A percentile compares a stretch with the other conserved stretches of the same genome.
phyloP scores from a whole-genome alignment of 2,113 vertebrate species.

The Montifringilla adamsi region DNA sequence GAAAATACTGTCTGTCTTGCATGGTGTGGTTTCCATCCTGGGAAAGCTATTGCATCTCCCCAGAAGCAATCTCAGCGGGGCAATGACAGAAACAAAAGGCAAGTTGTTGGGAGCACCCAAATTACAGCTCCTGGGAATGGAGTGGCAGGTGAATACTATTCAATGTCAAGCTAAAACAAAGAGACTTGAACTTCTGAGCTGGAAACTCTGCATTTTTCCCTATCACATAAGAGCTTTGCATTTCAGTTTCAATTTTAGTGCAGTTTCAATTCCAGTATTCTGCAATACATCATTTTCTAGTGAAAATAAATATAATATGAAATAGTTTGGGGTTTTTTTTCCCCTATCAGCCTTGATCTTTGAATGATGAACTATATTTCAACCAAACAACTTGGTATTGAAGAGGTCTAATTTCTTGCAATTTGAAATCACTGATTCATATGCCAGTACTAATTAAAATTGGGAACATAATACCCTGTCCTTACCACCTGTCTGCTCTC shows the following conservation, averaged over 20 bases:
- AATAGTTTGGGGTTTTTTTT: not conserved
- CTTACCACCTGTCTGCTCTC: not conserved
- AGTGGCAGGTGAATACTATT: not conserved
- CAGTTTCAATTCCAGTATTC: not conserved
- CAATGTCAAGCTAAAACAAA: not conserved
- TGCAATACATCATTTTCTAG: not conserved
- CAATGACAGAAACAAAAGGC: not conserved
- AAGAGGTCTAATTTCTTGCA: not conserved
- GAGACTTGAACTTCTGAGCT: not conserved
- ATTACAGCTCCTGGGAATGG: not conserved
- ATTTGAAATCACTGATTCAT: not conserved
- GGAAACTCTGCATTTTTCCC: not conserved
- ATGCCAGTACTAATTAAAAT: not conserved
- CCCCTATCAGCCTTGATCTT: not conserved
- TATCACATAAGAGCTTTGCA: not conserved
- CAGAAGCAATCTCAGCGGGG: not conserved
- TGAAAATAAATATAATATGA: not conserved
- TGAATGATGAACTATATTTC: not conserved
- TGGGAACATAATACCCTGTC: not conserved
- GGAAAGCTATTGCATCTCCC: not conserved
- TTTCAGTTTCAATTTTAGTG: not conserved
- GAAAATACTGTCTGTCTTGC: accelerated
- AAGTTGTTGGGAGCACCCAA: not conserved
- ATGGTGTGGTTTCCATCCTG: not conserved
- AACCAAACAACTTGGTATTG: not conserved